Percentiles rank a stretch among this genome's conserved stretches.
Evolutionary conservation across 2,888 invertebrate genomes (phyloP).

Genomic region (Sarcophaga variegata): DNA sequence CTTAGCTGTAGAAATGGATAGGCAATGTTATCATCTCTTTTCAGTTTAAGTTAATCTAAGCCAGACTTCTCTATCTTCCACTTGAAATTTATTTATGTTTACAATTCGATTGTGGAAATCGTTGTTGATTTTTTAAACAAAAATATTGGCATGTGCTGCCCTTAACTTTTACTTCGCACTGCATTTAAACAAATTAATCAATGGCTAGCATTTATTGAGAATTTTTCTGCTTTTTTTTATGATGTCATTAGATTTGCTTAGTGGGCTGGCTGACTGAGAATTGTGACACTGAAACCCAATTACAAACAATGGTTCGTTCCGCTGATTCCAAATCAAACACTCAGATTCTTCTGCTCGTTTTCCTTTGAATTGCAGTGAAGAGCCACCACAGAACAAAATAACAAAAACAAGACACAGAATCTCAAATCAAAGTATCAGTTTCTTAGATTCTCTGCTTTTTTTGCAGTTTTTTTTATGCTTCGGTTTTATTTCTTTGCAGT

Average conservation of each 20-base stretch:
- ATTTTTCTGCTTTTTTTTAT: neutral
- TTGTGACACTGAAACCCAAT: conserved; percentile 9
- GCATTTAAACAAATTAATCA: neutral
- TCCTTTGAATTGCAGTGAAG: neutral
- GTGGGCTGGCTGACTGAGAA: neutral
- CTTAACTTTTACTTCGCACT: neutral
- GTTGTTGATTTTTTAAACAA: too few relatives aligned
- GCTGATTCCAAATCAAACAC: neutral
- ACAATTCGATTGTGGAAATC: too few relatives aligned
- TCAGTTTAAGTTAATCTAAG: too few relatives aligned
- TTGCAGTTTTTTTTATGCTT: neutral
- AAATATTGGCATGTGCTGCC: neutral
- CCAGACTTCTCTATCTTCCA: too few relatives aligned
- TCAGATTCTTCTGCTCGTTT: neutral
- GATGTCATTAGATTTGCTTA: conserved; percentile 11
- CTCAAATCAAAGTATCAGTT: neutral
- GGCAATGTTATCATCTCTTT: too few relatives aligned
- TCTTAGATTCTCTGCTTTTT: neutral
- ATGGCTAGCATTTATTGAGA: neutral
- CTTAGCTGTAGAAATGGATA: too few relatives aligned
- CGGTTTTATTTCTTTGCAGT: neutral
- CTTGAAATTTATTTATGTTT: too few relatives aligned
- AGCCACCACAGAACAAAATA: neutral
- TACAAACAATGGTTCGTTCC: neutral
- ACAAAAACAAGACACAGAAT: neutral